Evolutionary conservation across 2,888 invertebrate species (phyloP), one percentile per base, ranked within the genome.

Genomic region (Apomyelois bistriatella): DNA sequence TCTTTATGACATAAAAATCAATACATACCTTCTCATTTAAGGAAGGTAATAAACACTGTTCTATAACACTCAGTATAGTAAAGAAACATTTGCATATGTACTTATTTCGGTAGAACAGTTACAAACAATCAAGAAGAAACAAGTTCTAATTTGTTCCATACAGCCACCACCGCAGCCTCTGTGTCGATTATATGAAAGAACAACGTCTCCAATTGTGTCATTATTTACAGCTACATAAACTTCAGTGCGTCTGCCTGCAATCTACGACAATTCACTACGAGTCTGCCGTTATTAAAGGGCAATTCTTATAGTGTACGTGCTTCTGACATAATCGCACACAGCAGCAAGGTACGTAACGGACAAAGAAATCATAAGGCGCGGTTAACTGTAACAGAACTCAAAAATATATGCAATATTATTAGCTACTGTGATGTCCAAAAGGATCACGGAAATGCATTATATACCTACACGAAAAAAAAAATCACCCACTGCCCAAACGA

Each of bases 211-310:
- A 78, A 77, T 85, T 81, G 80, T 83, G 79, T 82, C 74, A 86
- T 88, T 87, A 87, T 78, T 80, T 86, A 89, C 88, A 86, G 88
- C 85, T 88, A 87, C 71, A 70, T 72, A 70, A 67, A 73, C 70
- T 76, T 76, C 76, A 79, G 80, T 79, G 75, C 75, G 79, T 74
- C 79, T 79, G 77, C 78, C 79, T 79, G 77, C 78, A 86, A 85
- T 87, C 84, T 82, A 81, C 81, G 78, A 81, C 81, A 80, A 82
- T 82, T 81, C 80, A 78, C 81, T 78, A 74, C 74, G 74, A 70
- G 72, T 76, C 71, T 77, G 71, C 82, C 79, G 86, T 86, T 86
- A 88, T 87, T 87, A 85, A 81, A 85, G 82, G 77, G 85, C 82
- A 82, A 85, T 86, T 85, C 81, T 78, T 79, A 75, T 74, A 64